Conservation (phyloP, 2,797 vertebrate genomes). For the Stomatorhinus walkeri region DNA sequence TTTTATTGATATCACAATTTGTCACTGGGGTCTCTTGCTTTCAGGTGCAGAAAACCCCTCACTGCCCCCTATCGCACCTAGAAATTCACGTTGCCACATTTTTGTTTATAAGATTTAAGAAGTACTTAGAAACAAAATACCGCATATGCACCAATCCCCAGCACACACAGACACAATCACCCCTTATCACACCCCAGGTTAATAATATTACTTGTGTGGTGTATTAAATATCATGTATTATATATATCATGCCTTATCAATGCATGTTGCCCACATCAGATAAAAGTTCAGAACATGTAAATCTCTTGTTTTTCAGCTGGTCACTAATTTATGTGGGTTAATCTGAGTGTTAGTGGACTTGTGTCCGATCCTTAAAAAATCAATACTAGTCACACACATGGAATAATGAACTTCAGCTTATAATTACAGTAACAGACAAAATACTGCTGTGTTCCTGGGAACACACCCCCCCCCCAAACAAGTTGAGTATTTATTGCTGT, state of each 20-base stretch:
- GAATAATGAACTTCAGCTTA: not conserved
- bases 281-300: conserved; percentile 4
- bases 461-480: not conserved
- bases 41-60: not conserved
- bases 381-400: not conserved
- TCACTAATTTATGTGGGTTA: not conserved
- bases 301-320: not conserved
- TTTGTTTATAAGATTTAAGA: conserved; percentile 14
- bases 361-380: not conserved
- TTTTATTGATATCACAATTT: not conserved
- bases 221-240: not conserved
- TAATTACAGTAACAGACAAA: conserved; percentile 11
- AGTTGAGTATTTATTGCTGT: conserved; percentile 42
- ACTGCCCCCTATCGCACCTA: not conserved
- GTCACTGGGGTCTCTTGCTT: not conserved
- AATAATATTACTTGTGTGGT: not conserved
- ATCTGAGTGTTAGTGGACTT: not conserved
- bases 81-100: not conserved
- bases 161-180: not conserved
- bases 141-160: not conserved
- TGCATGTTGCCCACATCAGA: not conserved
- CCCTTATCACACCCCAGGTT: not conserved
- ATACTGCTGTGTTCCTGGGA: not conserved
- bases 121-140: not conserved
- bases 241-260: not conserved